A percentile compares a stretch with the other conserved stretches of the same genome.
Conservation (phyloP, 2,888 invertebrate genomes). For the Ophion obscuratus region DNA sequence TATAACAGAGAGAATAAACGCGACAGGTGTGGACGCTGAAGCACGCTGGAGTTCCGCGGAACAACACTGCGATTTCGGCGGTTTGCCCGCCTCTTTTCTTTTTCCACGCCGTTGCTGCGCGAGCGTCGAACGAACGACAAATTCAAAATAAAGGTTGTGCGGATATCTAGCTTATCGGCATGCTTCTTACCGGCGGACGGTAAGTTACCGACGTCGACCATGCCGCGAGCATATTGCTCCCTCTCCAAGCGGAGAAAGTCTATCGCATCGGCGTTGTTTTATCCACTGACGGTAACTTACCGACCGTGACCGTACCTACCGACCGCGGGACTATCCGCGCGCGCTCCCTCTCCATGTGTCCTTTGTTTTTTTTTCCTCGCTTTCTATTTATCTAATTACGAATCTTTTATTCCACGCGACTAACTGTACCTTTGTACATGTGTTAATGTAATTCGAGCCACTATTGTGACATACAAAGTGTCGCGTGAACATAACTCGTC, state of each 20-base stretch:
- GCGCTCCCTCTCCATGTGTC: too few species aligned
- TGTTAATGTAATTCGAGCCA: conserved; percentile 26
- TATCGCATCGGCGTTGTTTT: neutral
- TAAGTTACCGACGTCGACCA: too few species aligned
- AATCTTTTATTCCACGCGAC: conserved; percentile 35
- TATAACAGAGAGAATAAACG: too few species aligned
- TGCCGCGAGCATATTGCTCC: too few species aligned
- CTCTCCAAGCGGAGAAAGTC: too few species aligned
- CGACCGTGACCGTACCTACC: too few species aligned
- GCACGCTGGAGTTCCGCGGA: neutral
- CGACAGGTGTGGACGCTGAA: neutral
- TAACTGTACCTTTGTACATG: conserved; percentile 34
- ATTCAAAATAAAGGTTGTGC: neutral
- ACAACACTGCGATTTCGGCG: neutral
- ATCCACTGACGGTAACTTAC: too few species aligned
- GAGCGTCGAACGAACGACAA: neutral
- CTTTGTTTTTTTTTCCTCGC: too few species aligned
- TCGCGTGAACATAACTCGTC: neutral
- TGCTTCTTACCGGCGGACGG: too few species aligned
- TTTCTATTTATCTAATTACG: conserved; percentile 12
- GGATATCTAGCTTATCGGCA: neutral
- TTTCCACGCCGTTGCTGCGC: too few species aligned
- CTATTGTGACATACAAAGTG: conserved; percentile 15
- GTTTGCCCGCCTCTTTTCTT: conserved; percentile 28
- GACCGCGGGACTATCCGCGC: too few species aligned